Percentiles rank a stretch among this genome's conserved stretches.
Evolutionary conservation across 2,113 vertebrate genomes (phyloP).

Genomic region (Toxotes jaculatrix): DNA sequence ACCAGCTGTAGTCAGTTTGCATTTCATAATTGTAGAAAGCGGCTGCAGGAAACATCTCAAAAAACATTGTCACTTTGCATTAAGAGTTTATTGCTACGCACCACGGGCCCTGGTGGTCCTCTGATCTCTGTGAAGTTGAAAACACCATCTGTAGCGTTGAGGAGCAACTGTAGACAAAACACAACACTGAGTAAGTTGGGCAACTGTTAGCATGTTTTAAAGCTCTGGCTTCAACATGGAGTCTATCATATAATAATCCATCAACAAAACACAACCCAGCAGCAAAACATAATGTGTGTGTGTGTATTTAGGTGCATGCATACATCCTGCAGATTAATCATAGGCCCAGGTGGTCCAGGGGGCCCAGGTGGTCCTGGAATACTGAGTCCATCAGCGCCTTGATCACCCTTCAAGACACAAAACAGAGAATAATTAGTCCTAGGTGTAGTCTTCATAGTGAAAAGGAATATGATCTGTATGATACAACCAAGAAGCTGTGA

Average conservation of each 20-base stretch:
- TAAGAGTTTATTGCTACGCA: slow-evolving; percentile 73
- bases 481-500: not conserved
- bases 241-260: no score
- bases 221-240: no score
- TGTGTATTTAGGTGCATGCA: slow-evolving; percentile 33
- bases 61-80: not conserved
- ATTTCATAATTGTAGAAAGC: not conserved
- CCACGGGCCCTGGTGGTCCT: slow-evolving; percentile 85
- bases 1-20: not conserved
- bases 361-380: slow-evolving; percentile 88
- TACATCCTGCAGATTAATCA: slow-evolving; percentile 85
- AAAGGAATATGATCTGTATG: not conserved
- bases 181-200: not conserved
- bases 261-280: no score
- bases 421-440: not conserved
- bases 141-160: slow-evolving; percentile 84
- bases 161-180: slow-evolving; percentile 81
- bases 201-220: not conserved
- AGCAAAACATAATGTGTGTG: not conserved
- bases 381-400: slow-evolving; percentile 85
- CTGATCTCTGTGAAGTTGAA: slow-evolving; percentile 86
- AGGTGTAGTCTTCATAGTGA: no score
- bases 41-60: not conserved
- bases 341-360: slow-evolving; percentile 88
- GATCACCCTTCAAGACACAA: slow-evolving; percentile 86